phyloP scores from a whole-genome alignment of 2,888 invertebrate genomes.

The Malacosoma neustria region DNA sequence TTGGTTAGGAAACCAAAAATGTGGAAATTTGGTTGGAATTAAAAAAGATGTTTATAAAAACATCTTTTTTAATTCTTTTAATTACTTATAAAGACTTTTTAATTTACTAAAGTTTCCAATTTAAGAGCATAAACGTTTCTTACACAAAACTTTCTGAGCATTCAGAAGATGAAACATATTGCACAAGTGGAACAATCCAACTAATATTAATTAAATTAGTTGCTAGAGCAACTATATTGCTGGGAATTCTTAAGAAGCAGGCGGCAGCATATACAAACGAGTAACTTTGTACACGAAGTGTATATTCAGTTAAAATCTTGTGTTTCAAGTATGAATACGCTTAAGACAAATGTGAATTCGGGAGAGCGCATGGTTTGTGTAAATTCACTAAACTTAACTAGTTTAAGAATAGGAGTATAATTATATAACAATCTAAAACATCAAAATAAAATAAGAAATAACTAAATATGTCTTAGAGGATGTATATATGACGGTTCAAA shows the following conservation, averaged over 20 bases:
- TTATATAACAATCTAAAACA: too few relatives aligned
- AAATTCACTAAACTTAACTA: slow-evolving; percentile 1
- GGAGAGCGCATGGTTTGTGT: slow-evolving; percentile 2
- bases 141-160: neutral
- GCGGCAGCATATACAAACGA: slow-evolving; percentile 14
- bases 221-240: slow-evolving; percentile 18
- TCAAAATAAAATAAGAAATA: too few relatives aligned
- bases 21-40: too few relatives aligned
- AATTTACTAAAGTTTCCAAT: too few relatives aligned
- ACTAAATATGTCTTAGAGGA: too few relatives aligned
- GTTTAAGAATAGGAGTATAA: too few relatives aligned
- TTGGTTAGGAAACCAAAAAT: too few relatives aligned
- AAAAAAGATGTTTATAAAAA: too few relatives aligned
- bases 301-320: slow-evolving; percentile 10
- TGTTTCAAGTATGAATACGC: slow-evolving; percentile 14
- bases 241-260: slow-evolving; percentile 18
- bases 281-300: slow-evolving; percentile 17
- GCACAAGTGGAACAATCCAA: slow-evolving; percentile 16
- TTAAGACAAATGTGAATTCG: slow-evolving; percentile 3
- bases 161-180: slow-evolving; percentile 10
- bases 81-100: too few relatives aligned
- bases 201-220: slow-evolving; percentile 31
- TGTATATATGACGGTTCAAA: too few relatives aligned
- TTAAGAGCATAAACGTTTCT: too few relatives aligned
- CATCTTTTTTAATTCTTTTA: too few relatives aligned